Evolutionary conservation across 2,888 invertebrate species (phyloP), one percentile per base, ranked within the genome.

Genomic region (Mesodorylaimus sp.): DNA sequence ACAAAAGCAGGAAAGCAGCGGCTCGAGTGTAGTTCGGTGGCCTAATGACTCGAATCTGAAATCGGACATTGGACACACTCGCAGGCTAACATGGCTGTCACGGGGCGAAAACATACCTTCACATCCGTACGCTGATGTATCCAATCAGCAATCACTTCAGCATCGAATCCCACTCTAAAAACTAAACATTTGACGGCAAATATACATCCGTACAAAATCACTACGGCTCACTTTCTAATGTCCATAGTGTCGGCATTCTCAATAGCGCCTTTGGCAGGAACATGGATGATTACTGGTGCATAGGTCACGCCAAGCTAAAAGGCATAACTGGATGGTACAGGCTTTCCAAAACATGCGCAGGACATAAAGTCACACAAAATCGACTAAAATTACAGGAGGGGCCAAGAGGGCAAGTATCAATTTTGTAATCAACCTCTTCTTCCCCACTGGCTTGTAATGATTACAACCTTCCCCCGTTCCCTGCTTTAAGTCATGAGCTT

Each of bases 1-100:
- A 79, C 5, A 97, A 73, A 63, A 89, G 78, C 1, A 83, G 72
- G 59, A 95, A 75, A 1, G 87, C 87, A 38, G 91, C 78, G 0
- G 87, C 87, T 23, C 88, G 91, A 0, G 93, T 88, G 68, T 97
- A 97, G 70, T 93, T 97, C 50, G 97, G 95, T 53, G 97, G 95
- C 52, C 97, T 79, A 74, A 95, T 85, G 48, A 99, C 78, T 58
- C 88, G 77, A 57, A 97, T 83, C 83, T 87, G 70, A 21, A 10
- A 39, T 23, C 10, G 10, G 5, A 39, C 10, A n/a, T 5, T 7
- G 25, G 13, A n/a, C 45, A 44, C 23, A n/a, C n/a, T n/a, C n/a
- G n/a, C n/a, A n/a, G n/a, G n/a, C n/a, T n/a, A n/a, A n/a, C n/a
- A n/a, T n/a, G n/a, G n/a, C n/a, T n/a, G n/a, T n/a, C n/a, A n/a